These are phyloP conservation scores for Bubo blakistoni DNA, from an alignment of 2,113 vertebrate species.

Conservation along the genomic window DNA sequence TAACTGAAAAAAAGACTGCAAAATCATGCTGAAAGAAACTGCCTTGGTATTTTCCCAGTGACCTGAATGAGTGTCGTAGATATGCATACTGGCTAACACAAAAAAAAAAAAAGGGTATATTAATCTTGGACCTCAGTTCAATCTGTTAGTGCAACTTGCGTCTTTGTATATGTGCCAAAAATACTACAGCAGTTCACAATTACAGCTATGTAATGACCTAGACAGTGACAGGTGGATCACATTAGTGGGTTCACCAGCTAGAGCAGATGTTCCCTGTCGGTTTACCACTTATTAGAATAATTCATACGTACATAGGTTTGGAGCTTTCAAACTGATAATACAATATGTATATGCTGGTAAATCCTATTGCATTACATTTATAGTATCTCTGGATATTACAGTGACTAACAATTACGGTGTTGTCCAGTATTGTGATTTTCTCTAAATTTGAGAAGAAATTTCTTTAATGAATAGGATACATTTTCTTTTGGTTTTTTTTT, in stretches of 20 bases:
- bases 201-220: background rate
- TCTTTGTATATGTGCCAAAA: background rate
- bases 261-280: background rate
- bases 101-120: background rate
- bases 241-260: slow-evolving; percentile 11
- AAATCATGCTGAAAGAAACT: background rate
- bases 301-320: background rate
- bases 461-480: background rate
- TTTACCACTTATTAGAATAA: background rate
- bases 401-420: background rate
- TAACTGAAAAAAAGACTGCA: background rate
- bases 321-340: background rate
- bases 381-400: background rate
- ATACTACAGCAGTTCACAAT: background rate
- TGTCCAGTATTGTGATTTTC: background rate
- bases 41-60: background rate
- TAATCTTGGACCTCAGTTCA: background rate
- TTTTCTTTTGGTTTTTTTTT: background rate
- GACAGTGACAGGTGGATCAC: slow-evolving; percentile 19
- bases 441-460: background rate
- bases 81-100: background rate
- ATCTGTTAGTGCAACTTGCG: background rate
- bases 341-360: background rate
- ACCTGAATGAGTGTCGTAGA: background rate
- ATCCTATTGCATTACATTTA: background rate